Evolutionary conservation across 2,888 invertebrate genomes (phyloP), one percentile per base, ranked within the genome.

Genomic region (Exephanes ischioxanthus): DNA sequence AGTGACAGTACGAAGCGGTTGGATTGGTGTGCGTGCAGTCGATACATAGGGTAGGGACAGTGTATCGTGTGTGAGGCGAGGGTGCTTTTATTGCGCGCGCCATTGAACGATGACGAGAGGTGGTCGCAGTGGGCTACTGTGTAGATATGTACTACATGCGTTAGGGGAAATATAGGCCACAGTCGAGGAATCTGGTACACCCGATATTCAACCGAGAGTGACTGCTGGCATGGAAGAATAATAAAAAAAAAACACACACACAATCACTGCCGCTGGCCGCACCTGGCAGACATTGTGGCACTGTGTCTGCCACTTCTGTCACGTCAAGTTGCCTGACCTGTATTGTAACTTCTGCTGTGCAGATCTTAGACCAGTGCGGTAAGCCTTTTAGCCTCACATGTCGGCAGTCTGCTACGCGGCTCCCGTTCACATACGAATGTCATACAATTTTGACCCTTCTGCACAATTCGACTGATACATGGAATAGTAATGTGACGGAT

Each of bases 121-220:
- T 14, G 61, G 19, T 48, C 48, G 73, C 61, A 51, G 11, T 48
- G 48, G 16, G 30, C 4, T 11, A 2, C 14, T 14, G 63, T 63
- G 22, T 37, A 51, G 30, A 19, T 7, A 48, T 33, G 53, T 6
- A 11, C 19, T 33, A 51, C 33, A 48, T 51, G 63, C 63, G 48
- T 48, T 48, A 22, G 19, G 63, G 61, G 51, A 33, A 76, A 76
- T 66, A 76, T 76, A 76, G 75, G 66, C 75, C 75, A 76, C 66
- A 66, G 75, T 75, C 75, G 75, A 66, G 75, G 63, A 76, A 76
- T 76, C 75, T 76, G 66, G 75, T 53, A 33, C 75, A 66, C 53
- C 51, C 75, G 75, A 76, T 76, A 76, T 66, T 51, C 30, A 75
- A 51, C 61, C 45, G 48, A 51, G 51, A 66, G 48, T 51, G 75